phyloP scores from a whole-genome alignment of 1,140 invertebrate species.

The Lucilia cuprina region DNA sequence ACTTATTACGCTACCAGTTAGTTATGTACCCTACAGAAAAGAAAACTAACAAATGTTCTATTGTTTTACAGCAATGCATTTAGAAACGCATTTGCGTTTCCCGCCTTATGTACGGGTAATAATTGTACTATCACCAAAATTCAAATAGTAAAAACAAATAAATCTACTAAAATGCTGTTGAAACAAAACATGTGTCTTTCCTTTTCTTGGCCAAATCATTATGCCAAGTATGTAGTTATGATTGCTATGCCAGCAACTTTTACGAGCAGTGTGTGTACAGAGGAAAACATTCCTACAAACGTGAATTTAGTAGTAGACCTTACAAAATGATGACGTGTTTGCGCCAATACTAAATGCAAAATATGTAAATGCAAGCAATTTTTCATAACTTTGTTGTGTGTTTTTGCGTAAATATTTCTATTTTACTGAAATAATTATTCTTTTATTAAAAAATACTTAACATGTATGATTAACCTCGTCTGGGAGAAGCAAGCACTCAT shows the following conservation, averaged over 20 bases:
- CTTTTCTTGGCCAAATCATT: background rate
- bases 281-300: too few species aligned
- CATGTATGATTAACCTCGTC: background rate
- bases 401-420: background rate
- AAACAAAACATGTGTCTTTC: background rate
- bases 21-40: too few species aligned
- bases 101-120: background rate
- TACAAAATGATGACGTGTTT: background rate
- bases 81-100: background rate
- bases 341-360: background rate
- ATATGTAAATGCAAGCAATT: background rate
- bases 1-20: too few species aligned
- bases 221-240: background rate
- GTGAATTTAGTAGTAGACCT: background rate
- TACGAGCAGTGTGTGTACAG: too few species aligned
- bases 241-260: too few species aligned
- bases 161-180: background rate
- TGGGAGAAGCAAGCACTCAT: background rate
- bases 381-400: background rate
- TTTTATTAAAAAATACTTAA: background rate
- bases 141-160: too few species aligned
- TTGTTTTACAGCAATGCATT: slow-evolving; percentile 3
- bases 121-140: background rate
- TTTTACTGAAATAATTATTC: background rate
- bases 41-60: too few species aligned